These are phyloP conservation scores for Seladonia tumulorum DNA, from an alignment of 2,888 invertebrate genomes.

Conservation along the genomic window DNA sequence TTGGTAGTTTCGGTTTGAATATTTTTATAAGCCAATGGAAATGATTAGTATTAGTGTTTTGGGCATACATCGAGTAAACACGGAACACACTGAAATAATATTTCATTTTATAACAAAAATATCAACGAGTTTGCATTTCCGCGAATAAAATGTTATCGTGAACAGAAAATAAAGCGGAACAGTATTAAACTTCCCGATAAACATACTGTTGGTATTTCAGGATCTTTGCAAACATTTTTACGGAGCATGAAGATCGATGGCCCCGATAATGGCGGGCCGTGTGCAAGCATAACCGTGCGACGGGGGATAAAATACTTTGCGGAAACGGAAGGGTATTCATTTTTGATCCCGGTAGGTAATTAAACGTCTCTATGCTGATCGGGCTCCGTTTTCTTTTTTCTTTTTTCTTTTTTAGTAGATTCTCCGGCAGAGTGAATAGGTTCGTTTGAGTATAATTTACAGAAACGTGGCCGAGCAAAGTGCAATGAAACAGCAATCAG, in stretches of 20 bases:
- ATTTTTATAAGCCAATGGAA: no score
- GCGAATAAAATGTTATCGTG: background rate
- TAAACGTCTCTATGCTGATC: background rate
- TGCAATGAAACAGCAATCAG: slow-evolving; percentile 12
- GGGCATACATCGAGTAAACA: no score
- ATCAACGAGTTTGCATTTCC: background rate
- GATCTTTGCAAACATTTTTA: background rate
- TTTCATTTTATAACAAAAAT: background rate
- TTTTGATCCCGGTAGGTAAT: background rate
- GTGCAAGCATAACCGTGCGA: background rate
- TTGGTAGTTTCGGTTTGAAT: no score
- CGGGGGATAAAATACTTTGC: background rate
- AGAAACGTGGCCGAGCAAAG: background rate
- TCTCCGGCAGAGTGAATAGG: background rate
- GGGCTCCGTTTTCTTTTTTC: no score
- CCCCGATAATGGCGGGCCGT: background rate
- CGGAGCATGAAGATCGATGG: background rate
- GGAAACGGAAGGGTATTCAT: background rate
- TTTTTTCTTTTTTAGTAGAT: background rate
- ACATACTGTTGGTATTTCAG: background rate
- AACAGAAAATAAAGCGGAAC: background rate
- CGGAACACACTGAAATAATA: no score
- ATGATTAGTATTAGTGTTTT: no score
- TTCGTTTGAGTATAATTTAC: slow-evolving; percentile 3
- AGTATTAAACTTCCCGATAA: background rate